Evolutionary conservation across 2,113 vertebrate genomes (phyloP).

Genomic region (Nycticryphes semicollaris): DNA sequence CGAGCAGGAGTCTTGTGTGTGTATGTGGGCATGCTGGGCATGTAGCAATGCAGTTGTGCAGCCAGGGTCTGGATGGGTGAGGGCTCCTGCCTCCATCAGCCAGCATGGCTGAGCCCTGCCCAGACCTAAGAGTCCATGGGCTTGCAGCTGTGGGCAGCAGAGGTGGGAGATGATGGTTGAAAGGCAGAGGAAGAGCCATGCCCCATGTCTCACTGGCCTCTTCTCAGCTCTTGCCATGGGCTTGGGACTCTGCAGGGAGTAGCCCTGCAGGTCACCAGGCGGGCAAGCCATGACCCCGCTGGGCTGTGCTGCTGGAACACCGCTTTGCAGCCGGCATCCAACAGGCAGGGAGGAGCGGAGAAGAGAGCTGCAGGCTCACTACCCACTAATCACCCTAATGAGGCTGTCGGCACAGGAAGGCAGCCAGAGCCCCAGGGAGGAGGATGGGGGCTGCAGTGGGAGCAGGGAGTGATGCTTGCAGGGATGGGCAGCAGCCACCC

Average conservation of each 20-base stretch:
- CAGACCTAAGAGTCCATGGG: rapidly evolving
- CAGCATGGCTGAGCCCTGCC: rapidly evolving
- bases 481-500: neutral
- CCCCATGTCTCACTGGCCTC: rapidly evolving
- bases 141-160: rapidly evolving
- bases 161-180: neutral
- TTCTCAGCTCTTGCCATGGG: neutral
- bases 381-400: neutral
- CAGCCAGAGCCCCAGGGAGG: neutral
- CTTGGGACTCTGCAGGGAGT: neutral
- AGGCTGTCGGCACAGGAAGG: neutral
- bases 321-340: rapidly evolving
- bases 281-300: neutral
- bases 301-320: rapidly evolving
- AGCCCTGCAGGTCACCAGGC: rapidly evolving
- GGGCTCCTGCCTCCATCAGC: rapidly evolving
- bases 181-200: neutral
- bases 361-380: neutral
- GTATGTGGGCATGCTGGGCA: rapidly evolving
- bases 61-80: rapidly evolving
- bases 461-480: neutral
- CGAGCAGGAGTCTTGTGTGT: rapidly evolving
- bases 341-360: rapidly evolving
- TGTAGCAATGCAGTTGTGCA: rapidly evolving
- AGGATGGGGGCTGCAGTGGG: neutral